Base-by-base conservation (phyloP, 2,888 invertebrate genomes). In the Catocala nupta region DNA sequence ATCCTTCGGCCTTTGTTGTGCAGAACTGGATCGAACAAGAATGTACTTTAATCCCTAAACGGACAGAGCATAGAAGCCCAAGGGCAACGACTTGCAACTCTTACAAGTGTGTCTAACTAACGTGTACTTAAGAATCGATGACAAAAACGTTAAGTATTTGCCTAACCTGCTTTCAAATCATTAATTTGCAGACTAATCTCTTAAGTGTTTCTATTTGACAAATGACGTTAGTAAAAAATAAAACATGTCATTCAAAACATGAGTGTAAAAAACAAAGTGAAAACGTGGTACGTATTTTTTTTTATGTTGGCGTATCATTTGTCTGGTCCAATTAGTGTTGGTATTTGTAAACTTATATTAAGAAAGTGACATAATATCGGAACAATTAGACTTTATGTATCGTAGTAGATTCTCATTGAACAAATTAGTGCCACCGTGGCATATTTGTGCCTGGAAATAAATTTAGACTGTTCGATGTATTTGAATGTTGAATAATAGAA, bases 131-230 rank as follows among this genome's bases (percentile, higher is more conserved):
- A 45, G 51, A 62, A 54, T 8, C 13, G 39, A 5, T 52, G 59
- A 76, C 51, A 70, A 76, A 72, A 70, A 66, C 63, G 11, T 50
- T 50, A 55, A 49, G 34, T 44, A 43, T 44, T 53, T 42, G 10
- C 48, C 44, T 45, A 63, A 51, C 58, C 51, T 50, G 44, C 13
- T 58, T 63, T 48, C 33, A 51, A 42, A 58, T 51, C 16, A 55
- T 50, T 62, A 55, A 55, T 53, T 13, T 33, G 36, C 13, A 5
- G 5, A 10, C 42, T 56, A 45, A 58, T 55, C 55, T 54, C 34
- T 33, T 63, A 53, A 48, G 54, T 58, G 47, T 58, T 49, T 54
- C 8, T 49, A 50, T 36, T 54, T 63, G 53, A 57, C 49, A 57
- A 53, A 58, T 63, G 49, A 54, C 53, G 53, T 25, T 7, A 16